These are phyloP conservation scores for Phenganax marumi DNA, from an alignment of 92 coral and sea anemone species.

Conservation along the genomic window DNA sequence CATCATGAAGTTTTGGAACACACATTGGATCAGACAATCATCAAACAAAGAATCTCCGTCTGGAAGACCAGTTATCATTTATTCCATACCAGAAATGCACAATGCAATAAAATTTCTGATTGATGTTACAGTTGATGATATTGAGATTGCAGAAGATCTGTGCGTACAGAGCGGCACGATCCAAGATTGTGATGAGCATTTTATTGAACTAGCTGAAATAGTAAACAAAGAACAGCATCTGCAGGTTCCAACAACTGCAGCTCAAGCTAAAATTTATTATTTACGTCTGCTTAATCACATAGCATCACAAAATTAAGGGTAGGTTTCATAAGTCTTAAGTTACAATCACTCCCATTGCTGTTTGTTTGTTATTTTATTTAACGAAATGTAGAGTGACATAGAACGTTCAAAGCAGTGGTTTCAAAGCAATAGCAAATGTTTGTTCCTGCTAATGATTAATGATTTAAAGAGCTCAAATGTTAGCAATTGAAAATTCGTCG, in stretches of 20 bases:
- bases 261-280: slow-evolving; percentile 30
- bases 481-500: too few species aligned
- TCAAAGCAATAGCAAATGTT: too few species aligned
- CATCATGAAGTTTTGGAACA: background rate
- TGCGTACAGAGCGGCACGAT: slow-evolving; percentile 31
- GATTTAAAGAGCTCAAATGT: too few species aligned
- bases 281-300: slow-evolving; percentile 20
- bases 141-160: slow-evolving; percentile 19
- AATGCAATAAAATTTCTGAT: background rate
- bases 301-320: too few species aligned
- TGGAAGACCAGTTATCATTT: background rate
- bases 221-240: slow-evolving; percentile 36
- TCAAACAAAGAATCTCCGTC: background rate
- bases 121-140: background rate
- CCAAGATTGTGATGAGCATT: slow-evolving; percentile 35
- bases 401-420: too few species aligned
- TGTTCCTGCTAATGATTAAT: too few species aligned
- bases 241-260: too few species aligned
- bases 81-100: background rate
- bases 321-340: too few species aligned
- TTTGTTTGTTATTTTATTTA: too few species aligned
- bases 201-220: slow-evolving; percentile 37
- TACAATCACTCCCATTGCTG: too few species aligned
- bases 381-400: too few species aligned
- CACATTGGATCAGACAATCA: background rate